Conservation (phyloP, 1,140 invertebrate genomes). For the Psilanteris sp. region DNA sequence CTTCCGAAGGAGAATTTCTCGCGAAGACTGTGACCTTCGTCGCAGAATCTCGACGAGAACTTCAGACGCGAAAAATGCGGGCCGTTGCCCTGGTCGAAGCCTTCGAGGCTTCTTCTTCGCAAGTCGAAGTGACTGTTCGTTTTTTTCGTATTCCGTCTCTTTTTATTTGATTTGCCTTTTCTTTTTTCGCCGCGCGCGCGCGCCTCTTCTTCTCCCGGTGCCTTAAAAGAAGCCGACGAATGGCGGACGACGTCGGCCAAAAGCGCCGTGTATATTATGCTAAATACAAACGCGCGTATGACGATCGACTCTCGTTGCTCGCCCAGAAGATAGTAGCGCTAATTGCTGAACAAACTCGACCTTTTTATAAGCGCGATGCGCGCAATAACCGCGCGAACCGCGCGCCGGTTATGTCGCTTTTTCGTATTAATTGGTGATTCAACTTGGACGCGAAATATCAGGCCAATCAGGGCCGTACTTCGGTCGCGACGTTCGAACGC, state of each 20-base stretch:
- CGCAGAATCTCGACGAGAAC: constrained; percentile 62
- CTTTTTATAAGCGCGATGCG: constrained; percentile 26
- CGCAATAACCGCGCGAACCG: constrained; percentile 15
- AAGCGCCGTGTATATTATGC: constrained; percentile 55
- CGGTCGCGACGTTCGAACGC: no score
- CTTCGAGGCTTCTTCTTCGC: constrained; percentile 58
- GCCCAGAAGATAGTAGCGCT: constrained; percentile 47
- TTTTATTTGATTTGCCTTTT: constrained; percentile 58
- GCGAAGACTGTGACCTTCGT: constrained; percentile 62
- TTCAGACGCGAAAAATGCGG: constrained; percentile 65
- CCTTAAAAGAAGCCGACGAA: constrained; percentile 58
- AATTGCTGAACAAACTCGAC: constrained; percentile 58
- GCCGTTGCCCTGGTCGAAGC: constrained; percentile 60
- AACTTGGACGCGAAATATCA: not conserved
- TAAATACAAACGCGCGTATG: constrained; percentile 58
- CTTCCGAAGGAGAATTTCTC: constrained; percentile 57
- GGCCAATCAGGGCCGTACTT: not conserved
- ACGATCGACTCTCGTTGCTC: constrained; percentile 40
- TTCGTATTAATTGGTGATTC: constrained; percentile 15
- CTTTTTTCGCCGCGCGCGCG: constrained; percentile 48
- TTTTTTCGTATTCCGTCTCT: constrained; percentile 41
- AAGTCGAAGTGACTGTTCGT: constrained; percentile 52
- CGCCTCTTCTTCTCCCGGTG: constrained; percentile 37
- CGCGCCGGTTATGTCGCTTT: constrained; percentile 12
- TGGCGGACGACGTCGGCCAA: constrained; percentile 46